phyloP scores from a whole-genome alignment of 1,140 invertebrate genomes.

The Lutraria rhynchaena region DNA sequence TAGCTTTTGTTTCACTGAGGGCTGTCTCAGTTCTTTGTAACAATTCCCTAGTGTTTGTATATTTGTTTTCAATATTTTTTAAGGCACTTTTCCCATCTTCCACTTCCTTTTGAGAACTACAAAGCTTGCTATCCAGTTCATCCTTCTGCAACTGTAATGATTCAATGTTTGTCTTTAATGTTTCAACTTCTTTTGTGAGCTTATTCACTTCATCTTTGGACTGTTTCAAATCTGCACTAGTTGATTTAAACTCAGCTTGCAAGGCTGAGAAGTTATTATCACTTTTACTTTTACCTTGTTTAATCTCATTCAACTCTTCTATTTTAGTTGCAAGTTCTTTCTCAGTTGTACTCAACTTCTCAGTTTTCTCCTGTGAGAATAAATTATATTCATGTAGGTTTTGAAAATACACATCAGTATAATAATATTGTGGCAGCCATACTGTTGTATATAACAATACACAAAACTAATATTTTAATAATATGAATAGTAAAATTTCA shows the following conservation, averaged over 20 bases:
- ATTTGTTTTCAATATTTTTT: conserved; percentile 7
- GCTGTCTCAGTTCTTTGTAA: not conserved
- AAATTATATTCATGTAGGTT: no score
- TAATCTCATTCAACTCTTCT: conserved; percentile 3
- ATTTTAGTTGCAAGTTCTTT: conserved; percentile 31
- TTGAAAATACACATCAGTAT: no score
- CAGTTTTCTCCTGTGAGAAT: no score
- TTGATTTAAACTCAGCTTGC: conserved; percentile 1
- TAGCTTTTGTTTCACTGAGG: conserved; percentile 15
- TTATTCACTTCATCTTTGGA: conserved; percentile 38
- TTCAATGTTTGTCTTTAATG: not conserved
- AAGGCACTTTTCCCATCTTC: conserved; percentile 2
- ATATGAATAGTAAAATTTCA: no score
- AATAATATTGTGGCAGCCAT: no score
- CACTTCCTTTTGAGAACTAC: conserved; percentile 3
- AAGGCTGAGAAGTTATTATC: conserved; percentile 6
- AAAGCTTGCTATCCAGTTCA: conserved; percentile 1
- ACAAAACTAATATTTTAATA: no score
- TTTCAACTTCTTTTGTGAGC: conserved; percentile 6
- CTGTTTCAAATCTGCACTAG: conserved; percentile 14
- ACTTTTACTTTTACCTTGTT: conserved; percentile 2
- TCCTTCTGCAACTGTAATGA: conserved; percentile 18
- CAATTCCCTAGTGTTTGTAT: not conserved
- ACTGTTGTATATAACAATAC: no score
- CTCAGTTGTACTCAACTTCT: not conserved